phyloP scores from a whole-genome alignment of 2,113 vertebrate species.

The Periophthalmus modestus region DNA sequence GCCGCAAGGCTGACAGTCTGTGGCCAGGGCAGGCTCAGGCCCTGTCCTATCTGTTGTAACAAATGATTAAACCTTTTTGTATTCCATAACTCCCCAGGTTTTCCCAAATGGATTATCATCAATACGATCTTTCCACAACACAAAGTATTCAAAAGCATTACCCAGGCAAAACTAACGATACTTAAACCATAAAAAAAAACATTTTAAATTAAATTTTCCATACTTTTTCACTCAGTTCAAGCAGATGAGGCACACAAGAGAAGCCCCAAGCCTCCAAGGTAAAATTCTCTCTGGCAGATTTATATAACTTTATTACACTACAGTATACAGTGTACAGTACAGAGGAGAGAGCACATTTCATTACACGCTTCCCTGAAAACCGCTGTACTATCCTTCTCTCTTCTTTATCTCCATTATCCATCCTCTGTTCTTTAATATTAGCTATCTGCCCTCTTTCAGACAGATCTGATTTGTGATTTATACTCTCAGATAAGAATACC shows the following conservation, averaged over 20 bases:
- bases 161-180: background rate
- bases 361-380: conserved; percentile 75
- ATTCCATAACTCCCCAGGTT: too few relatives aligned
- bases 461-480: conserved; percentile 30
- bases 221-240: background rate
- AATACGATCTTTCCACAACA: background rate
- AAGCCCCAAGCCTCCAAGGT: background rate
- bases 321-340: conserved; percentile 8
- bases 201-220: too few relatives aligned
- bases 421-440: conserved; percentile 29
- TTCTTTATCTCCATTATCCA: conserved; percentile 79
- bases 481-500: conserved; percentile 60
- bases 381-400: conserved; percentile 62
- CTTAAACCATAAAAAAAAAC: too few relatives aligned
- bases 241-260: background rate
- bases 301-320: background rate
- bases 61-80: too few relatives aligned
- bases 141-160: background rate
- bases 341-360: conserved; percentile 62
- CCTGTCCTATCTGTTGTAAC: too few relatives aligned
- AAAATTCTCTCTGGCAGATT: background rate
- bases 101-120: background rate
- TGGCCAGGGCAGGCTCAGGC: too few relatives aligned
- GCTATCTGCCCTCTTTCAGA: conserved; percentile 29
- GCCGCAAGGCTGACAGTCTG: too few relatives aligned